Conservation (phyloP, 2,113 vertebrate genomes). For the Mixornis gularis region DNA sequence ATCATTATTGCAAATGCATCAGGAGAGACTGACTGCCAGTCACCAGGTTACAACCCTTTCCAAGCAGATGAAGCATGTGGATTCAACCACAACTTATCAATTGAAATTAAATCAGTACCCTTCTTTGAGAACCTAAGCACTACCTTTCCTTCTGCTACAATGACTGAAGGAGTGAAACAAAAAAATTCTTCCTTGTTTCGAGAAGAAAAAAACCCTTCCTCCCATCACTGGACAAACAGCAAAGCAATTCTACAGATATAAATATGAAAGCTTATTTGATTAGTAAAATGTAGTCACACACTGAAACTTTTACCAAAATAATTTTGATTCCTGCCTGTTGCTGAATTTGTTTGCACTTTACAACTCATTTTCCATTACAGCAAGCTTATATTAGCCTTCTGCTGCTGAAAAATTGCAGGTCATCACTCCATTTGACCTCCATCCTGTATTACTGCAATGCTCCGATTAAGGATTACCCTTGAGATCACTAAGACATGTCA, state of each 20-base stretch:
- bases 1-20: not conserved
- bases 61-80: not conserved
- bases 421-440: conserved; percentile 42
- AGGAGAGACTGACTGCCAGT: not conserved
- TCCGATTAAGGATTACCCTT: conserved; percentile 29
- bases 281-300: not conserved
- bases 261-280: not conserved
- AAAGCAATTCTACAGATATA: not conserved
- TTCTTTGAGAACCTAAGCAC: not conserved
- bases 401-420: conserved; percentile 54
- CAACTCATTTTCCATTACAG: conserved; percentile 1
- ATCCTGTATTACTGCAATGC: conserved; percentile 33
- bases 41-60: not conserved
- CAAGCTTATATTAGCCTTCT: not conserved
- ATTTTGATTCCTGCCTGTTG: not conserved
- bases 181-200: not conserved
- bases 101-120: not conserved
- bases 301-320: not conserved
- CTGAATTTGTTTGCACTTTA: not conserved
- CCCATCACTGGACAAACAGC: not conserved
- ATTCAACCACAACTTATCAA: not conserved
- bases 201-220: not conserved
- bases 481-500: conserved; percentile 48
- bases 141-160: not conserved
- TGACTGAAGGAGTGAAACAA: not conserved